Conservation (phyloP, 2,797 vertebrate genomes). For the Takifugu rubripes region DNA sequence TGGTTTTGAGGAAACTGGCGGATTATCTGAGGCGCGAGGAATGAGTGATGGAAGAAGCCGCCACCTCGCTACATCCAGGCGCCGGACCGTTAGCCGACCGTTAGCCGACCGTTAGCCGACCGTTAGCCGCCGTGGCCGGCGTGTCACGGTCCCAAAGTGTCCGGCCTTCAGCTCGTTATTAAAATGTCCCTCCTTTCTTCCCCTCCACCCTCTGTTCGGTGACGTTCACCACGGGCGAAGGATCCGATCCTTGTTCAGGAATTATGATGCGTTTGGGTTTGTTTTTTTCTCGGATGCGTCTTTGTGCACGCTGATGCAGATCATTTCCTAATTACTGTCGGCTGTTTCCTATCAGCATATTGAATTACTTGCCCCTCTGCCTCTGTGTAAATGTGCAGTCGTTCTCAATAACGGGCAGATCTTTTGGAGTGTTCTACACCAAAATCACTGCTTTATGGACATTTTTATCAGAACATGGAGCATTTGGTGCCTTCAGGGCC, state of each 20-base stretch:
- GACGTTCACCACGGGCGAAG: slow-evolving; percentile 6
- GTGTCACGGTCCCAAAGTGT: slow-evolving; percentile 3
- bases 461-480: background rate
- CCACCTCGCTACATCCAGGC: too few species aligned
- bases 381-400: slow-evolving; percentile 35
- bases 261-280: background rate
- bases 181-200: slow-evolving; percentile 18
- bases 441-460: background rate
- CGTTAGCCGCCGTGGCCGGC: too few species aligned
- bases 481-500: too few species aligned
- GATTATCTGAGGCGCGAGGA: too few species aligned
- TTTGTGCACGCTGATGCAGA: slow-evolving; percentile 30
- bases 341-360: slow-evolving; percentile 48
- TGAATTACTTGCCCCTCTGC: slow-evolving; percentile 32
- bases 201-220: slow-evolving; percentile 25
- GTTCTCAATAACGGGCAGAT: slow-evolving; percentile 7
- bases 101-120: too few species aligned
- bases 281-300: slow-evolving; percentile 12
- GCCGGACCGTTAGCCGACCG: too few species aligned
- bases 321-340: slow-evolving; percentile 33
- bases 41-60: too few species aligned
- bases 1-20: slow-evolving; percentile 19
- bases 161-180: slow-evolving; percentile 38
- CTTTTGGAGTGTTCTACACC: background rate
- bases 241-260: background rate